Evolutionary conservation across 2,888 invertebrate genomes (phyloP).

Genomic region (Diloba caeruleocephala): DNA sequence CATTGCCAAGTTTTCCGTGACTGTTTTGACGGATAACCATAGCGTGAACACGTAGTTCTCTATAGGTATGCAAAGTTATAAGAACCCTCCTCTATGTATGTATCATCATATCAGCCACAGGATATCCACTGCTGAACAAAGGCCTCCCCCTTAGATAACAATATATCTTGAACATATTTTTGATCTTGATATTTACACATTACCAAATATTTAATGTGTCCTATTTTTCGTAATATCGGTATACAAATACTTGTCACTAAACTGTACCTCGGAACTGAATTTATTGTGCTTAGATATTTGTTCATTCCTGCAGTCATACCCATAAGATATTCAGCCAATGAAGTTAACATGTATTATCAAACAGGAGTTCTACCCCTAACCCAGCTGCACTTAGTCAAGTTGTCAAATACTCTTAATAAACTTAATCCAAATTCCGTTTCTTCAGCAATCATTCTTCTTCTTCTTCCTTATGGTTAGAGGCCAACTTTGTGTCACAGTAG

Average conservation of each 20-base stretch:
- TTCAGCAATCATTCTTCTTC: background rate
- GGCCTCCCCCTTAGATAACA: too few relatives aligned
- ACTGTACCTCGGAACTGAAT: conserved; percentile 12
- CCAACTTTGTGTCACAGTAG: too few relatives aligned
- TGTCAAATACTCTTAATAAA: background rate
- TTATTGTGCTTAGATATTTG: conserved; percentile 3
- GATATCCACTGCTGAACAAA: too few relatives aligned
- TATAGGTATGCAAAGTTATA: conserved; percentile 30
- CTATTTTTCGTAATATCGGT: conserved; percentile 14
- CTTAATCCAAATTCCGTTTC: background rate
- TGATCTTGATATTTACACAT: conserved; percentile 10
- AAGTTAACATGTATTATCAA: too few relatives aligned
- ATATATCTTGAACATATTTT: conserved; percentile 8
- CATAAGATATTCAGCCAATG: too few relatives aligned
- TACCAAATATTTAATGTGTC: conserved; percentile 16
- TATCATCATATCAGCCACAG: too few relatives aligned
- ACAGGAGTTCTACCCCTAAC: too few relatives aligned
- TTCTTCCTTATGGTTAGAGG: background rate
- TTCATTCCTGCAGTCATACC: too few relatives aligned
- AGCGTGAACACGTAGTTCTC: conserved; percentile 15
- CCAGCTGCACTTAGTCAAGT: too few relatives aligned
- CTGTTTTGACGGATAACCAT: conserved; percentile 17
- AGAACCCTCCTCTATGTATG: conserved; percentile 26
- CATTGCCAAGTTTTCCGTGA: conserved; percentile 24
- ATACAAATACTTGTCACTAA: conserved; percentile 25